These are phyloP conservation scores for Potamarius usumacintae DNA, from an alignment of 2,113 vertebrate genomes.

Conservation along the genomic window DNA sequence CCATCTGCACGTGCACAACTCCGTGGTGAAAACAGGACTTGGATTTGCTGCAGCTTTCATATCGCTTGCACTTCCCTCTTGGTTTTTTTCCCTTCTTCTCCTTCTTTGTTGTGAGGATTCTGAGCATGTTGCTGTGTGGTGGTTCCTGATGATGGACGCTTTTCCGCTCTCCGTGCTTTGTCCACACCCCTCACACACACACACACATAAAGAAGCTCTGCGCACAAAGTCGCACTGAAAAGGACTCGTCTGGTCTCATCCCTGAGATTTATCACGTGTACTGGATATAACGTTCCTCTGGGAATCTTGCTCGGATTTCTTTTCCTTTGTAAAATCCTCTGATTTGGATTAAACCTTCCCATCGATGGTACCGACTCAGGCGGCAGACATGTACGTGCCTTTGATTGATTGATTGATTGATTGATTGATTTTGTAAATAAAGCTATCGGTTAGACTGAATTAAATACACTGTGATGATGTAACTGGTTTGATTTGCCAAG, in stretches of 20 bases:
- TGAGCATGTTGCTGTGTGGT: constrained; percentile 14
- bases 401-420: constrained; percentile 2
- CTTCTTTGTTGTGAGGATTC: background rate
- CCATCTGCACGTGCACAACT: constrained; percentile 22
- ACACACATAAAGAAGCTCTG: constrained; percentile 10
- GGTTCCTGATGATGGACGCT: constrained; percentile 32
- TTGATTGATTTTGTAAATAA: background rate
- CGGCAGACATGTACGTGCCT: constrained; percentile 60
- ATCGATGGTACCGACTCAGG: constrained; percentile 39
- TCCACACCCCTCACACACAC: constrained; percentile 52
- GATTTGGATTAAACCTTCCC: constrained; percentile 45
- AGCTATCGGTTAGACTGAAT: background rate
- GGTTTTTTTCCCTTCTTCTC: background rate
- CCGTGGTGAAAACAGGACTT: background rate
- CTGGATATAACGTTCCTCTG: background rate
- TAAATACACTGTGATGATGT: background rate
- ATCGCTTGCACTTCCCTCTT: background rate
- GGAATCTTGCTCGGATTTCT: background rate
- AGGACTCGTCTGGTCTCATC: background rate
- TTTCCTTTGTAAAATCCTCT: background rate
- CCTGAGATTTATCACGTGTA: background rate
- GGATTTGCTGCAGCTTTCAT: background rate
- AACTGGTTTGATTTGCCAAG: background rate
- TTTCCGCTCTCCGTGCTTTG: constrained; percentile 44
- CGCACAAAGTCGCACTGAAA: constrained; percentile 35